Conservation (phyloP, 2,113 vertebrate species). For the Sprattus sprattus region DNA sequence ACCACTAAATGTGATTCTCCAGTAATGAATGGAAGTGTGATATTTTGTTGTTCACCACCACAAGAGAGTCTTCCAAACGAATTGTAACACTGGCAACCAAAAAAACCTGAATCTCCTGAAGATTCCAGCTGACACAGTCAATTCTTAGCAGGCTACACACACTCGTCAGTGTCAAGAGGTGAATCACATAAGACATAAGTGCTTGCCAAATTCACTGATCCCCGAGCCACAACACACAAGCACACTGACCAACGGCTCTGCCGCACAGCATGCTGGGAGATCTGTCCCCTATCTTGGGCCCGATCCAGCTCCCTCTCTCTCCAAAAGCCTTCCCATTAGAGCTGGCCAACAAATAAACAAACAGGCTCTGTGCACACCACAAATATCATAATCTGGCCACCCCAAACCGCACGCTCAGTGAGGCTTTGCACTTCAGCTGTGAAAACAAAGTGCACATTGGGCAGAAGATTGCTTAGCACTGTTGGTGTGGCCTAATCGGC, state of each 20-base stretch:
- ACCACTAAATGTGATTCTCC: slow-evolving; percentile 25
- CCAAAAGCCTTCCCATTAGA: background rate
- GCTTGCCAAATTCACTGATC: background rate
- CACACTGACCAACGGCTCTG: background rate
- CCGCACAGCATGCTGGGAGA: background rate
- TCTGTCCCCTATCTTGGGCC: background rate
- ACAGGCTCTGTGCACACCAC: slow-evolving; percentile 39
- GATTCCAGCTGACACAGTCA: background rate
- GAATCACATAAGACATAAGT: background rate
- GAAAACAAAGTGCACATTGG: slow-evolving; percentile 42
- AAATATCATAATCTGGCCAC: slow-evolving; percentile 38
- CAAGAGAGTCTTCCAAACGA: background rate
- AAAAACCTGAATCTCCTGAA: background rate
- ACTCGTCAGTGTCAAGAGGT: background rate
- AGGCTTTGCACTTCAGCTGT: slow-evolving; percentile 44
- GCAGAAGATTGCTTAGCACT: slow-evolving; percentile 30
- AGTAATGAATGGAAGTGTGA: background rate
- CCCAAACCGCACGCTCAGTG: background rate
- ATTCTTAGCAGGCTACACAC: background rate
- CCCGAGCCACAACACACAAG: background rate
- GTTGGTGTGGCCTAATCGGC: slow-evolving; percentile 35
- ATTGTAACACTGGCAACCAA: background rate
- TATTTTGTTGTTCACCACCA: background rate
- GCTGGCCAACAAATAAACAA: slow-evolving; percentile 34
- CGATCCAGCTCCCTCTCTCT: slow-evolving; percentile 6